Base-by-base conservation (phyloP, 2,113 vertebrate genomes). In the Percina caprodes region DNA sequence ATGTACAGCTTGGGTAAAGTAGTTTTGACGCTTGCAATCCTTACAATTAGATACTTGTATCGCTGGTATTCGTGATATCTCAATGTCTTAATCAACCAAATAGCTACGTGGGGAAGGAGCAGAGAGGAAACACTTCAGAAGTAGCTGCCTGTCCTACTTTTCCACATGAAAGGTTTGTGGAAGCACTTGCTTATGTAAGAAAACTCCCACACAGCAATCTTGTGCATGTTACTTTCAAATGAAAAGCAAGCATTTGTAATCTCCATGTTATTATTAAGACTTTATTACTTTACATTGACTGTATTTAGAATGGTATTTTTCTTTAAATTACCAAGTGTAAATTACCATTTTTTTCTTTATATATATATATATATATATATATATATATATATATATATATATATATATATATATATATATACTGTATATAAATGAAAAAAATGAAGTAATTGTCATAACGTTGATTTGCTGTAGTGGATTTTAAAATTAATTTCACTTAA, bases 101-200 rank as follows among this genome's bases (percentile, higher is more conserved):
- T 39, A 67, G 23, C 69, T 83, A 72, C 81, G 77, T 56, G 72
- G 68, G 51, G 49, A 52, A 58, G 73, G 35, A 79, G 30, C 10
- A 72, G 59, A 60, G 51, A 48, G 71, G 60, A 76, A 72, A 59
- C 61, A 19, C 62, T 69, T 49, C 33, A 87, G 70, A 86, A 83
- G 83, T 55, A 58, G 62, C 81, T 83, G 74, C 63, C 80, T 84
- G 82, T 16, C 73, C 61, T 66, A 72, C 61, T 84, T 91, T 83
- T 80, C 74, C 74, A 72, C 86, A 77, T 84, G 82, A 84, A 74
- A 77, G 67, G 48, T 26, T 73, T 58, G 72, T 21, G 68, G 69
- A 42, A 73, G 68, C 70, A 66, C 74, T 83, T 2, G 33, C 59
- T 88, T 87, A 85, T 30, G 59, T 83, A 84, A 82, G 56, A 72